Evolutionary conservation across 2,113 vertebrate genomes (phyloP), one percentile per base, ranked within the genome.

Genomic region (Xerus inauris): DNA sequence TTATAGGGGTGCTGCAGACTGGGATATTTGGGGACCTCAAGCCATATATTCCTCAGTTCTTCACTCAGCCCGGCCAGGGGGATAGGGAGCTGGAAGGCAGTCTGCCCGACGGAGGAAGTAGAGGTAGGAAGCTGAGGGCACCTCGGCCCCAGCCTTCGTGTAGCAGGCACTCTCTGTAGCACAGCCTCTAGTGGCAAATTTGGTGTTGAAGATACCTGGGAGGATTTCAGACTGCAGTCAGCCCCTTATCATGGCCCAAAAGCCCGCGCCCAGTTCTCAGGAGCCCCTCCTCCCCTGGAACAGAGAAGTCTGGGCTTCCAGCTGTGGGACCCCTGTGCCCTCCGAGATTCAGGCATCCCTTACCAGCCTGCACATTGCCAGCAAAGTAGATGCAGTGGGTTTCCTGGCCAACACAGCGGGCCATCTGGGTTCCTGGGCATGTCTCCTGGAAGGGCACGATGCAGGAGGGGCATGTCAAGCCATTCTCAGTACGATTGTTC

Each of bases 151-250:
- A 0, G 72, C 28, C 73, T 79, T 93, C 26, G 75, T 57, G 20
- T 76, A 17, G 92, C 98, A 98, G 89, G 96, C 82, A 7, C 81
- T 97, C 85, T 97, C 47, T 0, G 90, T 98, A 3, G 97, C 97
- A 45, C 97, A 98, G 77, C 98, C 98, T 8, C 79, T 95, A 0
- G 94, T 90, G 28, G 97, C 97, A 65, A 98, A 98, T 67, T 67
- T 96, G 79, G 97, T 47, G 8, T 54, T 97, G 94, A 98, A 51
- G 72, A 97, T 77, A 32, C 97, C 97, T 98, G 84, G 22, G 12
- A 76, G 13, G 38, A 49, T 75, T 45, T 51, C 73, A 57, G 73
- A 38, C 6, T 4, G 17, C 38, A 77, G 5, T 54, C 38, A 40
- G 32, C 40, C 10, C 19, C 13, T 19, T 42, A 64, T 82, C 51